These are phyloP conservation scores for Cerceris ruficornis DNA, from an alignment of 2,888 invertebrate genomes.

Conservation along the genomic window DNA sequence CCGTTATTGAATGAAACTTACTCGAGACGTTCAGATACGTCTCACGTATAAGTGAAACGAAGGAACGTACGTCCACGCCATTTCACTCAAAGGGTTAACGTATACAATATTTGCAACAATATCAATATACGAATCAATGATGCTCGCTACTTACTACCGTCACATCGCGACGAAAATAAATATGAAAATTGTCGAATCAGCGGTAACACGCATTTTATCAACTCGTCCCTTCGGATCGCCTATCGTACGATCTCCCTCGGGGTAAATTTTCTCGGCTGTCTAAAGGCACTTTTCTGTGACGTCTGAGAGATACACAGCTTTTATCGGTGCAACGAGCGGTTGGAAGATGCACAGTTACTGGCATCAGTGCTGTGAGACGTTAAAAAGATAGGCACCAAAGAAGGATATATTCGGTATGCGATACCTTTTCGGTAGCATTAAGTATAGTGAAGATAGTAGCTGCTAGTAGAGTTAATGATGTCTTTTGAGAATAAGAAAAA, in stretches of 20 bases:
- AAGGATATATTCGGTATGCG: slow-evolving; percentile 19
- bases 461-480: no score
- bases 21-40: background rate
- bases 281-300: slow-evolving; percentile 59
- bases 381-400: slow-evolving; percentile 31
- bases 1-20: no score
- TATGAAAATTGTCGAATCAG: slow-evolving; percentile 44
- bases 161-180: slow-evolving; percentile 8
- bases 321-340: slow-evolving; percentile 58
- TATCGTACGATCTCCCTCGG: slow-evolving; percentile 39
- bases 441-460: no score
- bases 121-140: no score
- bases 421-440: background rate
- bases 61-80: no score
- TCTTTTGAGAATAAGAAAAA: no score
- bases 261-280: slow-evolving; percentile 55
- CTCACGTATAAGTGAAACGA: background rate
- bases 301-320: slow-evolving; percentile 57
- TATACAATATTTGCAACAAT: no score
- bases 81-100: no score
- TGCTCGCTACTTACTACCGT: no score
- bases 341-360: slow-evolving; percentile 53
- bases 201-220: slow-evolving; percentile 53
- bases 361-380: slow-evolving; percentile 37
- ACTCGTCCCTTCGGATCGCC: slow-evolving; percentile 48